Evolutionary conservation across 1,140 invertebrate species (phyloP).

Genomic region (Papilio aristodemus): DNA sequence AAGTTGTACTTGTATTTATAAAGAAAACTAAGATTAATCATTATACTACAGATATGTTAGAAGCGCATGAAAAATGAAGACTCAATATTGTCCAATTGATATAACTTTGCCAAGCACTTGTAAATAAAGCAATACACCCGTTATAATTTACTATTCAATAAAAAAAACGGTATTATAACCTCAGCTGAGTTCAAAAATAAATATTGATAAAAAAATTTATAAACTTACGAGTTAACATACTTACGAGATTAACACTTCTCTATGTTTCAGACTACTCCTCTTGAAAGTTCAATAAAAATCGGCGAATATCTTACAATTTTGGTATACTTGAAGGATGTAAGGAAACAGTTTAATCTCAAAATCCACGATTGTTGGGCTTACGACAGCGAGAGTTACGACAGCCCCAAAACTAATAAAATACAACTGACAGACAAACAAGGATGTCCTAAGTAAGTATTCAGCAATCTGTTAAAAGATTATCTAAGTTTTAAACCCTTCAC

Average conservation of each 20-base stretch:
- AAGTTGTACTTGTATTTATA: constrained; percentile 49
- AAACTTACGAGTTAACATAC: no score
- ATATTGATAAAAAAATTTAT: no score
- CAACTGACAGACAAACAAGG: constrained; percentile 85
- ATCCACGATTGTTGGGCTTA: constrained; percentile 88
- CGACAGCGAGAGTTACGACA: constrained; percentile 84
- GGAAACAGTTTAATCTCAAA: constrained; percentile 84
- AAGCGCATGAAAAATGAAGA: no score
- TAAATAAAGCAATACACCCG: no score
- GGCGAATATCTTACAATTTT: constrained; percentile 86
- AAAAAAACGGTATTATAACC: no score
- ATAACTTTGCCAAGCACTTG: no score
- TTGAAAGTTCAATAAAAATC: constrained; percentile 84
- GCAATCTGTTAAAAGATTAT: not conserved
- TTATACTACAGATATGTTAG: no score
- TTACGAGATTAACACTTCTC: not conserved
- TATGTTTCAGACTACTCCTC: constrained; percentile 78
- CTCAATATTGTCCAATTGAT: no score
- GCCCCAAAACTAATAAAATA: constrained; percentile 81
- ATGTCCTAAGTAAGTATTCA: constrained; percentile 82
- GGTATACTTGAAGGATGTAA: constrained; percentile 85
- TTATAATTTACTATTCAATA: no score
- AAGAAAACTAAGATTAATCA: no score
- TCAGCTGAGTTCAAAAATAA: no score
- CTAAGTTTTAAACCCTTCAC: not conserved